Conservation (phyloP, 1,140 invertebrate species). For the Drosophila bipectinata region DNA sequence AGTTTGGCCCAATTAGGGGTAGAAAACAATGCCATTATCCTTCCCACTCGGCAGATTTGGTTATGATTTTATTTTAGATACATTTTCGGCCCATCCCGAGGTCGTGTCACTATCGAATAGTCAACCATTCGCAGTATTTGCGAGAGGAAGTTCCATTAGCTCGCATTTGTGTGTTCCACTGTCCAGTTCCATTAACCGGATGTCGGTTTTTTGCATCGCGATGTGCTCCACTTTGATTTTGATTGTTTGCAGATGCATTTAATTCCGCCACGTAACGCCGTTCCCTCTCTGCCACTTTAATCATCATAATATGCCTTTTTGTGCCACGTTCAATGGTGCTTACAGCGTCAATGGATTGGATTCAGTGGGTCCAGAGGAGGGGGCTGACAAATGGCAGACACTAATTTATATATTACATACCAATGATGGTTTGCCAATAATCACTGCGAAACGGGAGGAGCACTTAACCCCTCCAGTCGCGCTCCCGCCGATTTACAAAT, state of each 20-base stretch:
- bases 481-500: constrained; percentile 22
- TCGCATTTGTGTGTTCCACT: constrained; percentile 32
- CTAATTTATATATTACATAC: constrained; percentile 55
- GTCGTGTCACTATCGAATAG: constrained; percentile 10
- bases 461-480: too few species aligned
- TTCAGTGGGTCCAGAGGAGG: constrained; percentile 1
- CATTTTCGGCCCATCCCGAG: constrained; percentile 16
- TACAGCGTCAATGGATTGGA: constrained; percentile 59
- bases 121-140: too few species aligned
- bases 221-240: constrained; percentile 65
- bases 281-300: constrained; percentile 41
- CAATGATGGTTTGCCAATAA: constrained; percentile 31
- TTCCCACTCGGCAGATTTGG: not conserved
- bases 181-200: constrained; percentile 60
- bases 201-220: constrained; percentile 38
- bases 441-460: constrained; percentile 7
- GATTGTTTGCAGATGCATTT: constrained; percentile 63
- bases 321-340: constrained; percentile 46
- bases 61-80: not conserved
- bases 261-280: constrained; percentile 12
- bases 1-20: constrained; percentile 42
- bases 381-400: constrained; percentile 40
- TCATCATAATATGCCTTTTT: constrained; percentile 77
- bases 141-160: not conserved
- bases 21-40: constrained; percentile 34